Evolutionary conservation across 2,113 vertebrate genomes (phyloP).

Genomic region (Anarrhichthys ocellatus): DNA sequence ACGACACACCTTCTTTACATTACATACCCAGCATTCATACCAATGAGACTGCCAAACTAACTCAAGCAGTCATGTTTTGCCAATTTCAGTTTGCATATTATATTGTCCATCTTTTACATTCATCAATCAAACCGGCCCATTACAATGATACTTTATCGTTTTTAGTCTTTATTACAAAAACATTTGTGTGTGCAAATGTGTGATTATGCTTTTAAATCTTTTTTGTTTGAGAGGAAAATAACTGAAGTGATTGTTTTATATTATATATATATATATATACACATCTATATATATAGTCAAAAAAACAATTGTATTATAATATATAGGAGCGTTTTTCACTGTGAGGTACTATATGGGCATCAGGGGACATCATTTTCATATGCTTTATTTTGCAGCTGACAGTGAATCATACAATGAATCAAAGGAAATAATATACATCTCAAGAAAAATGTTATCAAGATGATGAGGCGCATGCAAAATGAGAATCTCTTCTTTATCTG

Average conservation of each 20-base stretch:
- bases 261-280: not conserved
- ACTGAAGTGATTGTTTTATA: not conserved
- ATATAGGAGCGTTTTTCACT: slow-evolving; percentile 28
- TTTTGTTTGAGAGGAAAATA: not conserved
- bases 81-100: not conserved
- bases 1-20: slow-evolving; percentile 50
- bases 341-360: slow-evolving; percentile 56
- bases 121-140: not conserved
- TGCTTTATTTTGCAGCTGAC: slow-evolving; percentile 82
- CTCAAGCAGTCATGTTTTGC: not conserved
- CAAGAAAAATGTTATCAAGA: slow-evolving; percentile 80
- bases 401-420: slow-evolving; percentile 80
- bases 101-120: not conserved
- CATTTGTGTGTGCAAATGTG: slow-evolving; percentile 19
- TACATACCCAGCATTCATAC: slow-evolving; percentile 34
- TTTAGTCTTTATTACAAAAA: slow-evolving; percentile 31
- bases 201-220: slow-evolving; percentile 4
- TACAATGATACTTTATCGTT: not conserved
- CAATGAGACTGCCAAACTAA: slow-evolving; percentile 3
- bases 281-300: not conserved
- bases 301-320: slow-evolving; percentile 16
- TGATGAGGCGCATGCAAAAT: slow-evolving; percentile 85
- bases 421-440: slow-evolving; percentile 81
- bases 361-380: slow-evolving; percentile 73
- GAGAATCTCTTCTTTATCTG: slow-evolving; percentile 71